These are phyloP conservation scores for Melipona beecheii DNA, from an alignment of 2,888 invertebrate genomes.

Conservation along the genomic window DNA sequence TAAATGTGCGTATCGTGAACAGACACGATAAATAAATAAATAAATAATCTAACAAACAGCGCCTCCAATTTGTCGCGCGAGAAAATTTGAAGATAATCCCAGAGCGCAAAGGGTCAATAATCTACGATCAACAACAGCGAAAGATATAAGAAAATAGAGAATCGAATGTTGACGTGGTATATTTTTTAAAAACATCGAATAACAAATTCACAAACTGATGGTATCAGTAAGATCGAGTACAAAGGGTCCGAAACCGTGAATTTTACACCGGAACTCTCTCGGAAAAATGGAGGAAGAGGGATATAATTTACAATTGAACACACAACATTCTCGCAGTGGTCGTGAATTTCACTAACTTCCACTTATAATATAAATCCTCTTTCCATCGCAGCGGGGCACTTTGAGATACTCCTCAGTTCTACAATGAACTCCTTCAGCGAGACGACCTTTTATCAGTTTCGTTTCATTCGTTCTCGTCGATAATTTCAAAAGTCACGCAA, in stretches of 20 bases:
- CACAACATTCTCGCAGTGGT: conserved; percentile 32
- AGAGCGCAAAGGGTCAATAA: neutral
- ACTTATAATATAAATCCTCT: conserved; percentile 53
- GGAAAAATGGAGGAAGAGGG: neutral
- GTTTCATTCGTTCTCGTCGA: neutral
- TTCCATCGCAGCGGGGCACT: conserved; percentile 49
- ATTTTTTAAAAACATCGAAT: neutral
- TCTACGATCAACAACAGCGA: neutral
- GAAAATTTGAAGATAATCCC: no score
- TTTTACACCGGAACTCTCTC: neutral
- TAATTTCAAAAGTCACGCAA: neutral
- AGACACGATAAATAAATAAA: no score
- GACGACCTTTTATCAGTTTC: neutral
- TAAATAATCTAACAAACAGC: no score
- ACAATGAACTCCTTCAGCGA: neutral
- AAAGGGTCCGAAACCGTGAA: neutral
- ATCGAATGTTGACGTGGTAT: neutral
- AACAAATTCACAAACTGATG: neutral
- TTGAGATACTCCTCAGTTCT: conserved; percentile 47
- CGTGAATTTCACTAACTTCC: conserved; percentile 6
- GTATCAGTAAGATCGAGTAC: neutral
- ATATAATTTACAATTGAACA: conserved; percentile 44
- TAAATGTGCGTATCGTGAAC: no score
- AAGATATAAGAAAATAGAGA: neutral
- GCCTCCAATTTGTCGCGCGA: no score